These are phyloP conservation scores for Lemur catta DNA, from an alignment of 2,797 vertebrate genomes.

Conservation along the genomic window DNA sequence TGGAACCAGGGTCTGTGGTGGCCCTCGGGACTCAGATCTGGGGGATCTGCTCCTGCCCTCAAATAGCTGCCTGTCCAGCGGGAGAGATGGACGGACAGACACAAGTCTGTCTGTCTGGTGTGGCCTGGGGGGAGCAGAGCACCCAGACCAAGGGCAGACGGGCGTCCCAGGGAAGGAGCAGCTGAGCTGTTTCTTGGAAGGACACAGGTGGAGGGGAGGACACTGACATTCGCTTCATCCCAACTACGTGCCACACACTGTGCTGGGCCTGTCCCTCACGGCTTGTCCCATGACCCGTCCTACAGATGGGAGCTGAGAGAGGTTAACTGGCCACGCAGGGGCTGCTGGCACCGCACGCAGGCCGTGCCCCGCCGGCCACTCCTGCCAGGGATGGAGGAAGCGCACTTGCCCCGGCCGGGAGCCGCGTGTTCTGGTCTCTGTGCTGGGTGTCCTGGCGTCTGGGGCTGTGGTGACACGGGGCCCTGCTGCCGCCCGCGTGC, in stretches of 20 bases:
- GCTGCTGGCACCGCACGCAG: not conserved
- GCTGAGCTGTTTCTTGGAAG: not conserved
- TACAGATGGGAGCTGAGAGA: not conserved
- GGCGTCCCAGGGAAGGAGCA: not conserved
- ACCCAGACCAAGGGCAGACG: rapidly evolving
- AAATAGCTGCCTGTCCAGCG: not conserved
- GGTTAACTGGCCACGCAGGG: not conserved
- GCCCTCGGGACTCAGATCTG: not conserved
- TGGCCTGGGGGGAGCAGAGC: not conserved
- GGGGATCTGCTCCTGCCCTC: not conserved
- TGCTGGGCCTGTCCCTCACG: not conserved
- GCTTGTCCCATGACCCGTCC: not conserved
- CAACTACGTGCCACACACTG: rapidly evolving
- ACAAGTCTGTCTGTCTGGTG: not conserved
- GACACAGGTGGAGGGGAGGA: not conserved
- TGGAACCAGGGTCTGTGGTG: not conserved
- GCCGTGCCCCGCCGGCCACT: not conserved
- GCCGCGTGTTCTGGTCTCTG: not conserved
- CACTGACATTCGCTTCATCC: rapidly evolving
- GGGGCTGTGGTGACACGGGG: not conserved
- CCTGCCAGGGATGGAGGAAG: not conserved
- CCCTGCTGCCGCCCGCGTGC: not conserved
- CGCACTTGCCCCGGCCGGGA: not conserved
- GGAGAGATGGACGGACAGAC: too few relatives aligned
- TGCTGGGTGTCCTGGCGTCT: not conserved